Evolutionary conservation across 1,140 invertebrate genomes (phyloP).

Genomic region (Eumeta japonica): DNA sequence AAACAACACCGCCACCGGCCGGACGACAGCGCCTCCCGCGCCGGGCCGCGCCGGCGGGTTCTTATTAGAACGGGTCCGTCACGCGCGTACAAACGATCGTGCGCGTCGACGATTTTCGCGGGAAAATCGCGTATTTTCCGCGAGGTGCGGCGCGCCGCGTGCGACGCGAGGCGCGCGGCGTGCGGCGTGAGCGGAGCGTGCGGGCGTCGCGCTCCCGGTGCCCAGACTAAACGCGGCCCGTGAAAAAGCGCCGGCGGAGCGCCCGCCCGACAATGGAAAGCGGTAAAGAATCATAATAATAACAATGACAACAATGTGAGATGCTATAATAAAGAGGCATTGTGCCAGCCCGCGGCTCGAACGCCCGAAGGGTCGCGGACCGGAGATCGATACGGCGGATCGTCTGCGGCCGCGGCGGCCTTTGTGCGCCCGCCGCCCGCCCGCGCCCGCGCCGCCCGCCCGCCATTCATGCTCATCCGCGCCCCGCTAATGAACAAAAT

Average conservation of each 20-base stretch:
- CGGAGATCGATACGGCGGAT: conserved; percentile 54
- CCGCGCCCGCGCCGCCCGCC: conserved; percentile 27
- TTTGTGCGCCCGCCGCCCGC: conserved; percentile 35
- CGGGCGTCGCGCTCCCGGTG: conserved; percentile 52
- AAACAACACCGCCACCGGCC: too few species aligned
- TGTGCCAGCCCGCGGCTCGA: conserved; percentile 36
- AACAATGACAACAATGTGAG: conserved; percentile 59
- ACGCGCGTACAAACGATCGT: too few species aligned
- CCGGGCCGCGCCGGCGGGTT: background rate
- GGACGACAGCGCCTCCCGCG: too few species aligned
- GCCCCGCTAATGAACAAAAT: too few species aligned
- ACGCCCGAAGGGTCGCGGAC: conserved; percentile 42
- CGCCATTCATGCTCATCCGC: conserved; percentile 22
- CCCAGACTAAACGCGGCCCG: conserved; percentile 52
- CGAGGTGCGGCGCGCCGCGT: conserved; percentile 10
- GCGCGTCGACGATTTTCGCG: conserved; percentile 37
- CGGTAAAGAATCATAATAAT: conserved; percentile 59
- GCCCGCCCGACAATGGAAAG: conserved; percentile 55
- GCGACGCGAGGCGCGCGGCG: background rate
- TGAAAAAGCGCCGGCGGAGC: conserved; percentile 56
- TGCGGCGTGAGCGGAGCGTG: conserved; percentile 51
- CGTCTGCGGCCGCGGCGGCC: conserved; percentile 43
- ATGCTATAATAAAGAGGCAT: conserved; percentile 56
- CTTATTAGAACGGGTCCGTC: too few species aligned
- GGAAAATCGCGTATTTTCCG: conserved; percentile 48